These are phyloP conservation scores for Ormyrus nitidulus DNA, from an alignment of 2,888 invertebrate species.

Conservation along the genomic window DNA sequence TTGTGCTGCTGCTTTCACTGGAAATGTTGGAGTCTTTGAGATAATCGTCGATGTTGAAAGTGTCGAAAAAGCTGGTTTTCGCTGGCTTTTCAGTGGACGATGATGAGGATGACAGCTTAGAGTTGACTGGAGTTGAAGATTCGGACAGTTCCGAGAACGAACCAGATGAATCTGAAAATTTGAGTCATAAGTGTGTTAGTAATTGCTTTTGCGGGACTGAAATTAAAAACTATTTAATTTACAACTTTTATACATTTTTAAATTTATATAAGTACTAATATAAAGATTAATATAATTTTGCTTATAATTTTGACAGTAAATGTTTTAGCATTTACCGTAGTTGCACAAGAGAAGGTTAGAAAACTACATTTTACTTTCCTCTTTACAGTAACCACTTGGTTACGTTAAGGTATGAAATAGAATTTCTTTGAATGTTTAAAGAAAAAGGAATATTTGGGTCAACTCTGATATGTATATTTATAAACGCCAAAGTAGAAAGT, in stretches of 20 bases:
- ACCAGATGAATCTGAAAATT: slow-evolving; percentile 35
- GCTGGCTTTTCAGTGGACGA: background rate
- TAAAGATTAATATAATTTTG: no score
- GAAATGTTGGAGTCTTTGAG: slow-evolving; percentile 6
- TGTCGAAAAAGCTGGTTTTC: slow-evolving; percentile 47
- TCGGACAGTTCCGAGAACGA: slow-evolving; percentile 2
- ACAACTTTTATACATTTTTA: background rate
- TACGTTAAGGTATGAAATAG: no score
- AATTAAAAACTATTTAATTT: background rate
- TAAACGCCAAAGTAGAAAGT: no score
- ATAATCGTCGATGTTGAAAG: slow-evolving; percentile 33
- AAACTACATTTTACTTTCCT: no score
- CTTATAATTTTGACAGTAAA: background rate
- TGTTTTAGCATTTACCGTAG: background rate
- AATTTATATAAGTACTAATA: background rate
- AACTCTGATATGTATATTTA: no score
- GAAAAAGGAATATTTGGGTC: no score
- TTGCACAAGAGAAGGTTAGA: no score
- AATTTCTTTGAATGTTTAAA: no score
- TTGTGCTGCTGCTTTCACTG: background rate
- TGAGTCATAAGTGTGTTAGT: background rate
- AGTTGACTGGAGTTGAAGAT: background rate
- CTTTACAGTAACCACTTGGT: background rate
- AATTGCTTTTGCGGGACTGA: background rate
- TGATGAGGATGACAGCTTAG: slow-evolving; percentile 29